Evolutionary conservation across 2,888 invertebrate species (phyloP).

Genomic region (Tetrapedia diversipes): DNA sequence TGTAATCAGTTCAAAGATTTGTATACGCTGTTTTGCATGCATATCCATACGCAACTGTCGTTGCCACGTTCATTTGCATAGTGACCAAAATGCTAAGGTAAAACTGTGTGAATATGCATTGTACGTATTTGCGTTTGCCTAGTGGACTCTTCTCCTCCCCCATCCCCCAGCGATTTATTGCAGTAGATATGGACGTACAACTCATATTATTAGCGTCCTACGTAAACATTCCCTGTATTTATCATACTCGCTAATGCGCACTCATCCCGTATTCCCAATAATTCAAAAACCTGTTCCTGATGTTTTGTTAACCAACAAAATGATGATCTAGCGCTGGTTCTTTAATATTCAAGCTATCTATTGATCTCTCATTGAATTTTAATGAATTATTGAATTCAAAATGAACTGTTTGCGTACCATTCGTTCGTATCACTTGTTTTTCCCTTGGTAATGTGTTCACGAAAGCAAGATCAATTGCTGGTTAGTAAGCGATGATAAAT

Average conservation of each 20-base stretch:
- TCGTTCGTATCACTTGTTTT: no score
- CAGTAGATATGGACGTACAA: slow-evolving; percentile 49
- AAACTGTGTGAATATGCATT: slow-evolving; percentile 72
- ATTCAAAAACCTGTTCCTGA: neutral
- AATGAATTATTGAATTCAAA: no score
- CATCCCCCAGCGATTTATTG: no score
- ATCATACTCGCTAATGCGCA: neutral
- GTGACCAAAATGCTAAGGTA: slow-evolving; percentile 71
- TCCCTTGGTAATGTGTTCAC: no score
- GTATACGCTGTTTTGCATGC: slow-evolving; percentile 25
- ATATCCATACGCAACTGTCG: slow-evolving; percentile 17
- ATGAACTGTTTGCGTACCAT: no score
- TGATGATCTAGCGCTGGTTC: neutral
- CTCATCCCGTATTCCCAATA: neutral
- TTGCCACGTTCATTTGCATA: slow-evolving; percentile 69
- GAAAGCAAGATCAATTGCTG: no score
- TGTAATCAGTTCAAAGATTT: slow-evolving; percentile 29
- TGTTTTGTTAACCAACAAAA: neutral
- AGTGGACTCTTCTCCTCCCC: slow-evolving; percentile 49
- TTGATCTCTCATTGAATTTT: no score
- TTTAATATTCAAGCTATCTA: neutral
- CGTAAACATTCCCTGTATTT: slow-evolving; percentile 7
- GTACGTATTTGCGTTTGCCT: slow-evolving; percentile 68
- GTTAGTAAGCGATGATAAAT: no score
- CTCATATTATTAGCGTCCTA: slow-evolving; percentile 45